Evolutionary conservation across 1,140 invertebrate species (phyloP).

Genomic region (Geopemphigus sp.): DNA sequence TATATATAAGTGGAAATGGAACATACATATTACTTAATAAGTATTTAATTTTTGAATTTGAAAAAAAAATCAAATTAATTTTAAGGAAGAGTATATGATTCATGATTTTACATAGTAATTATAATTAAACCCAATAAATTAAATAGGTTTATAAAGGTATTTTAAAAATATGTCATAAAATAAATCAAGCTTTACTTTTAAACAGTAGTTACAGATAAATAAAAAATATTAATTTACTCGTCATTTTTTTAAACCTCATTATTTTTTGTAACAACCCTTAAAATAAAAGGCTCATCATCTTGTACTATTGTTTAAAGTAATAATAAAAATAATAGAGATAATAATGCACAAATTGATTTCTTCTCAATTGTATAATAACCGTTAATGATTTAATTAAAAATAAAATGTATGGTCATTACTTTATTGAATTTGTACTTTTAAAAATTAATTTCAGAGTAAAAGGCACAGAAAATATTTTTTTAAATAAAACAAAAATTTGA

Average conservation of each 20-base stretch:
- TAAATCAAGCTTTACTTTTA: background rate
- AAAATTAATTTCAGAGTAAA: slow-evolving; percentile 2
- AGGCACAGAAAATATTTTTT: background rate
- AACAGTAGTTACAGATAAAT: background rate
- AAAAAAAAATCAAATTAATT: slow-evolving; percentile 12
- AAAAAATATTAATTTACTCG: background rate
- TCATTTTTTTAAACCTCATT: slow-evolving; percentile 34
- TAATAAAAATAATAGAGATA: background rate
- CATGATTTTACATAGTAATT: background rate
- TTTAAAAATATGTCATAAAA: background rate
- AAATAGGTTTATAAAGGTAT: slow-evolving; percentile 6
- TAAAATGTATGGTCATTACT: background rate
- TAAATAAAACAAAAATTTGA: slow-evolving; percentile 40
- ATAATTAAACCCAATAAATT: background rate
- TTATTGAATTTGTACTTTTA: slow-evolving; percentile 32
- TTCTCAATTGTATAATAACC: background rate
- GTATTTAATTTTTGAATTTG: slow-evolving; percentile 17
- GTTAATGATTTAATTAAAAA: background rate
- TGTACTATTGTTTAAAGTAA: slow-evolving; percentile 28
- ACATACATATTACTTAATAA: slow-evolving; percentile 6
- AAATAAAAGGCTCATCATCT: background rate
- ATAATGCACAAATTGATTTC: background rate
- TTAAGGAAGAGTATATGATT: background rate
- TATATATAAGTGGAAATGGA: slow-evolving; percentile 5
- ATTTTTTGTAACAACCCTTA: background rate